Evolutionary conservation across 2,797 vertebrate species (phyloP).

Genomic region (Acrossocheilus wenchowensis): DNA sequence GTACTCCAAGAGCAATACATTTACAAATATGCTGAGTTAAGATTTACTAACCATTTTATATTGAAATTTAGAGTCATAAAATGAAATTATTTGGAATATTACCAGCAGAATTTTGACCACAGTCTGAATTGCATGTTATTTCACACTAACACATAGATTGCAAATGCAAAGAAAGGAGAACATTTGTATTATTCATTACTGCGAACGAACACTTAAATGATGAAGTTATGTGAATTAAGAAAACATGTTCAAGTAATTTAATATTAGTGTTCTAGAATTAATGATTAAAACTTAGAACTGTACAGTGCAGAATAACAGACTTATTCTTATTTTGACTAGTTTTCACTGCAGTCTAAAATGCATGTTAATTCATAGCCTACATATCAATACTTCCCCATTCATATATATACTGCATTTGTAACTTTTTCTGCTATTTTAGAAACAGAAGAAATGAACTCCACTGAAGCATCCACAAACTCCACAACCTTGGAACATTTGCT

Average conservation of each 20-base stretch:
- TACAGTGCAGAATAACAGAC: not conserved
- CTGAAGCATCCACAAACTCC: not conserved
- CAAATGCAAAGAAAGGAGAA: not conserved
- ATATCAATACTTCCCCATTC: not conserved
- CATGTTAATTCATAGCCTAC: not conserved
- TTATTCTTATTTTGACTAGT: not conserved
- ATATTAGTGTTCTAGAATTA: not conserved
- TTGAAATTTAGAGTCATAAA: not conserved
- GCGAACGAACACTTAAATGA: not conserved
- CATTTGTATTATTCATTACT: not conserved
- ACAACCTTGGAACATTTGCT: not conserved
- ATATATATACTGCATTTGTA: not conserved
- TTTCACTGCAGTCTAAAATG: not conserved
- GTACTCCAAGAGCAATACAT: too few species aligned
- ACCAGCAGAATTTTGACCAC: not conserved
- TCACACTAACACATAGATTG: not conserved
- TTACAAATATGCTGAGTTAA: too few species aligned
- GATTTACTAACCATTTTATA: too few species aligned
- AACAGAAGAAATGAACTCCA: slow-evolving; percentile 6
- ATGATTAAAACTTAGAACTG: not conserved
- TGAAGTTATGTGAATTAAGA: not conserved
- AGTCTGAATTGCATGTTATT: not conserved
- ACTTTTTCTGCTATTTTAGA: not conserved
- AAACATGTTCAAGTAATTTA: not conserved
- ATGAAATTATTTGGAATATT: not conserved